Percentiles rank a stretch among this genome's conserved stretches.
Evolutionary conservation across 1,140 invertebrate species (phyloP).

Genomic region (Eurosta solidaginis): DNA sequence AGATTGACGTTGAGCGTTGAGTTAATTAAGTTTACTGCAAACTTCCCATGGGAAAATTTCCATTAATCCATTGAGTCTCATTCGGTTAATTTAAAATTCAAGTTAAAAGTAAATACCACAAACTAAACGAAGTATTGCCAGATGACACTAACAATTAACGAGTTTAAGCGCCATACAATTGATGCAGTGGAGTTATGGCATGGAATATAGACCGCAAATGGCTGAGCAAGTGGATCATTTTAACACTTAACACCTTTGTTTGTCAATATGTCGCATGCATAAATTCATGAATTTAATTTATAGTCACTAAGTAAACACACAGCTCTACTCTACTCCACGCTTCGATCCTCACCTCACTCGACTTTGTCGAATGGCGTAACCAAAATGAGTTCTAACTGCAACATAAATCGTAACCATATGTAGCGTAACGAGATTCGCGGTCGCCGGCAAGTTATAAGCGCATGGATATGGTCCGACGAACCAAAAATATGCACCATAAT

Average conservation of each 20-base stretch:
- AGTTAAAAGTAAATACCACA: background rate
- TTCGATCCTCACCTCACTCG: background rate
- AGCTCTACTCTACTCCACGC: background rate
- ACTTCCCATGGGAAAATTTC: background rate
- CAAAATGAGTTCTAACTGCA: background rate
- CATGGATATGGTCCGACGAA: slow-evolving; percentile 1
- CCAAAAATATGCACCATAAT: background rate
- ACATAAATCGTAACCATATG: slow-evolving; percentile 7
- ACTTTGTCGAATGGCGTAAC: background rate
- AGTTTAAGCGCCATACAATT: background rate
- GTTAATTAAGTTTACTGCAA: background rate
- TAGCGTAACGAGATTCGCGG: background rate
- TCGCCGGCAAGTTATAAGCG: background rate
- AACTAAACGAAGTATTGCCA: background rate
- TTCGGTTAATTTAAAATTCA: background rate
- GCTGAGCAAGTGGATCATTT: background rate
- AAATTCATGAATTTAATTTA: slow-evolving; percentile 8
- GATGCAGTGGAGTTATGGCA: too few relatives aligned
- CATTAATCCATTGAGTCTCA: background rate
- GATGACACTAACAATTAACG: background rate
- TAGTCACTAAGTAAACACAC: background rate
- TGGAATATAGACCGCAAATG: too few relatives aligned
- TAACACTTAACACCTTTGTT: background rate
- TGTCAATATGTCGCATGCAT: slow-evolving; percentile 13
- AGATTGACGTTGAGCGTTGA: background rate